phyloP scores from a whole-genome alignment of 1,140 invertebrate genomes.

The Procambarus clarkii region DNA sequence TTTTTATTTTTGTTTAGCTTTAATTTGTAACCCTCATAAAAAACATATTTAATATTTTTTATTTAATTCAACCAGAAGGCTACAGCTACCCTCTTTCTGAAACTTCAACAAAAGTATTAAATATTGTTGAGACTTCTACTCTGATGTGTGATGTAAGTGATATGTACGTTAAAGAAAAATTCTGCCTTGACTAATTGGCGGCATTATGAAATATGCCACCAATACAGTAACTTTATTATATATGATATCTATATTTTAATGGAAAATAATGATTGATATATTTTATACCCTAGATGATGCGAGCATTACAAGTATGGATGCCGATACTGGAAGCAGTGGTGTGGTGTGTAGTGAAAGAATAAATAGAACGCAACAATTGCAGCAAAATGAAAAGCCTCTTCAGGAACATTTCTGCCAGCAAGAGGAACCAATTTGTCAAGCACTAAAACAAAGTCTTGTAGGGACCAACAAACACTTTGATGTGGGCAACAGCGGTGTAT shows the following conservation, averaged over 20 bases:
- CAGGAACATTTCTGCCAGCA: conserved; percentile 1
- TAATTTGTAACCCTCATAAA: not conserved
- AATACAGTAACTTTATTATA: not conserved
- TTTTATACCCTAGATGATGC: not conserved
- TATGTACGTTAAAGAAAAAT: not conserved
- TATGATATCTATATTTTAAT: not conserved
- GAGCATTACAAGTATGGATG: not conserved
- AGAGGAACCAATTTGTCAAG: not conserved
- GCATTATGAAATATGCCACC: too few species aligned
- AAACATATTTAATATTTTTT: not conserved
- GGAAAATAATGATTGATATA: not conserved
- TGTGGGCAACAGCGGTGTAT: not conserved
- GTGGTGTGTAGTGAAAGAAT: not conserved
- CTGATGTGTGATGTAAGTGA: not conserved
- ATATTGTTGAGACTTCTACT: not conserved
- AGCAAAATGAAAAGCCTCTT: conserved; percentile 15
- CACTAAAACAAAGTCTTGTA: not conserved
- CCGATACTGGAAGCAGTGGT: not conserved
- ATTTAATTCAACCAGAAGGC: not conserved
- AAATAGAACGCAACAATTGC: not conserved
- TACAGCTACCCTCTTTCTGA: not conserved
- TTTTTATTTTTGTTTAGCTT: not conserved
- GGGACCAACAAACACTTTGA: not conserved
- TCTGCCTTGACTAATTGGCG: not conserved
- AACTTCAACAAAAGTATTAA: not conserved